A percentile compares a stretch with the other conserved stretches of the same genome.
Conservation (phyloP, 1,140 invertebrate genomes). For the Globodera ellingtonae region DNA sequence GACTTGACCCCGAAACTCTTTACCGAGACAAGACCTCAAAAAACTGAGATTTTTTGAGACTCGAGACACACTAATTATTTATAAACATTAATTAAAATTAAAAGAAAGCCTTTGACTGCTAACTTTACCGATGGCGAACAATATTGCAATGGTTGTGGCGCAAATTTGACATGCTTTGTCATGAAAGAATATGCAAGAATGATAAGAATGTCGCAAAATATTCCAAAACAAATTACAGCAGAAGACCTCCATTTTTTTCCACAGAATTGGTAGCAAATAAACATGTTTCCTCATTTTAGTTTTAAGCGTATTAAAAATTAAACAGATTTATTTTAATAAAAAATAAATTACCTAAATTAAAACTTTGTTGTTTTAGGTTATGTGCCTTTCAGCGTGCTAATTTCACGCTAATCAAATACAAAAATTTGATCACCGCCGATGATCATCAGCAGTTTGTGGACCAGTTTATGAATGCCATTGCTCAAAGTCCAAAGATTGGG, state of each 20-base stretch:
- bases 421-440: slow-evolving; percentile 21
- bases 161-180: slow-evolving; percentile 44
- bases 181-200: slow-evolving; percentile 34
- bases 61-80: too few species aligned
- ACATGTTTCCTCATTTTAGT: not conserved
- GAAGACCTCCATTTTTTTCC: slow-evolving; percentile 39
- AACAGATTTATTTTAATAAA: not conserved
- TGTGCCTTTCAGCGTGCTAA: slow-evolving; percentile 36
- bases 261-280: slow-evolving; percentile 37
- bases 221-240: slow-evolving; percentile 20
- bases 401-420: slow-evolving; percentile 30
- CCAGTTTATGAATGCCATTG: slow-evolving; percentile 7
- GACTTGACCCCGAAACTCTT: too few species aligned
- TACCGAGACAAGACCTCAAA: too few species aligned
- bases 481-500: slow-evolving; percentile 1
- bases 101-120: slow-evolving; percentile 2
- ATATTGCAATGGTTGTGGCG: slow-evolving; percentile 35
- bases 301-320: too few species aligned
- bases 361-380: slow-evolving; percentile 33
- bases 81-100: too few species aligned
- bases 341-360: not conserved
- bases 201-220: slow-evolving; percentile 15
- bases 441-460: not conserved
- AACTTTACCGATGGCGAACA: not conserved
- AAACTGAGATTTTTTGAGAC: too few species aligned